These are phyloP conservation scores for Stenodera caucasica DNA, from an alignment of 2,888 invertebrate genomes.

Conservation along the genomic window DNA sequence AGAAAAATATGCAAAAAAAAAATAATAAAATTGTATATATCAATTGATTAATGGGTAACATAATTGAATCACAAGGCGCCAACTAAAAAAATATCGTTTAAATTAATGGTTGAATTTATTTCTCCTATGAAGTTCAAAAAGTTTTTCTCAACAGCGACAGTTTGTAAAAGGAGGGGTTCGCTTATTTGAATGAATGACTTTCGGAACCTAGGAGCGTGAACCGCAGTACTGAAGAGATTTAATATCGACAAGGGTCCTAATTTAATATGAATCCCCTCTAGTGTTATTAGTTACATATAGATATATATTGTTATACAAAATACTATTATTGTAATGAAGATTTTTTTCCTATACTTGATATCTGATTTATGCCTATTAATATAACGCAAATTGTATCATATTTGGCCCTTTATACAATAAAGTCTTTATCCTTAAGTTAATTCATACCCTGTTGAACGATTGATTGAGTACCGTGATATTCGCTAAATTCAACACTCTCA, in stretches of 20 bases:
- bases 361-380: constrained; percentile 39
- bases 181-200: constrained; percentile 50
- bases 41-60: constrained; percentile 55
- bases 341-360: constrained; percentile 33
- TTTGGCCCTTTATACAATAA: constrained; percentile 9
- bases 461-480: neutral
- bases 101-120: constrained; percentile 53
- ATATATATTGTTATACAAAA: constrained; percentile 37
- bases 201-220: constrained; percentile 43
- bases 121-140: constrained; percentile 44
- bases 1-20: neutral
- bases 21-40: too few relatives aligned
- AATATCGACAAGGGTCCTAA: constrained; percentile 50
- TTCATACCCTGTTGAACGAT: neutral
- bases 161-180: constrained; percentile 47
- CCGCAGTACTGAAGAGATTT: constrained; percentile 49
- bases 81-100: constrained; percentile 51
- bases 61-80: constrained; percentile 56
- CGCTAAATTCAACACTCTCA: too few relatives aligned
- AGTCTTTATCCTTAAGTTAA: neutral
- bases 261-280: constrained; percentile 47
- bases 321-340: constrained; percentile 50
- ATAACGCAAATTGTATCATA: constrained; percentile 6
- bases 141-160: constrained; percentile 48
- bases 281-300: constrained; percentile 49